A percentile compares a stretch with the other conserved stretches of the same genome.
phyloP scores from a whole-genome alignment of 2,113 vertebrate species.

The Datnioides undecimradiatus region DNA sequence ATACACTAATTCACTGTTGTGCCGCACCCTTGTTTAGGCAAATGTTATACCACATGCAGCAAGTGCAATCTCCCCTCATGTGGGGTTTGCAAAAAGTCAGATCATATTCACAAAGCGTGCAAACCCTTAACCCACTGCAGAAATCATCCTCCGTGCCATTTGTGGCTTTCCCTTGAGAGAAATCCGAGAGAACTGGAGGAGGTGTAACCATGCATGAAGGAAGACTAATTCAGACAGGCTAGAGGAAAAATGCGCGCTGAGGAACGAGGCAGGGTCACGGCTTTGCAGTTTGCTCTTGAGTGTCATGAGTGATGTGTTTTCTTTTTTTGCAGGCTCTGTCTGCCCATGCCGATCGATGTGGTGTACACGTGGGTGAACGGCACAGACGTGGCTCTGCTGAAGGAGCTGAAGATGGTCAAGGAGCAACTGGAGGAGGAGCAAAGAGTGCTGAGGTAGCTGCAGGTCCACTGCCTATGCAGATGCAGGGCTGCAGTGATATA shows the following conservation, averaged over 20 bases:
- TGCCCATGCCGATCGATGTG: slow-evolving; percentile 98
- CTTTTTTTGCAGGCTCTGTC: slow-evolving; percentile 88
- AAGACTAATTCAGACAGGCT: background rate
- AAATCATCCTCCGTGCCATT: background rate
- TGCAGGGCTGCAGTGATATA: background rate
- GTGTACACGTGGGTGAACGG: slow-evolving; percentile 99
- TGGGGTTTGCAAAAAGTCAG: background rate
- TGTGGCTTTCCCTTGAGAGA: background rate
- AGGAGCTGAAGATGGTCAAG: slow-evolving; percentile 90
- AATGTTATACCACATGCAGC: background rate
- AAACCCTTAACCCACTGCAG: background rate
- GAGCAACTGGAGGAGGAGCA: slow-evolving; percentile 95
- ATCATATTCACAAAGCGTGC: background rate
- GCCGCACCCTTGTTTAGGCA: background rate
- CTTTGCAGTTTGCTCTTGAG: slow-evolving; percentile 4
- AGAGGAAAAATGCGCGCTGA: background rate
- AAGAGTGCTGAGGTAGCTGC: slow-evolving; percentile 88
- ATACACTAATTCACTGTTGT: background rate
- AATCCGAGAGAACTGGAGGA: background rate
- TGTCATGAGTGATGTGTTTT: slow-evolving; percentile 2
- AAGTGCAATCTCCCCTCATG: background rate
- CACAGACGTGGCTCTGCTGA: slow-evolving; percentile 91
- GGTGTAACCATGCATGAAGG: slow-evolving; percentile 30
- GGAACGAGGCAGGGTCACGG: background rate
- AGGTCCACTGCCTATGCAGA: background rate